phyloP scores from a whole-genome alignment of 1,140 invertebrate genomes.

The Vollenhovia emeryi region DNA sequence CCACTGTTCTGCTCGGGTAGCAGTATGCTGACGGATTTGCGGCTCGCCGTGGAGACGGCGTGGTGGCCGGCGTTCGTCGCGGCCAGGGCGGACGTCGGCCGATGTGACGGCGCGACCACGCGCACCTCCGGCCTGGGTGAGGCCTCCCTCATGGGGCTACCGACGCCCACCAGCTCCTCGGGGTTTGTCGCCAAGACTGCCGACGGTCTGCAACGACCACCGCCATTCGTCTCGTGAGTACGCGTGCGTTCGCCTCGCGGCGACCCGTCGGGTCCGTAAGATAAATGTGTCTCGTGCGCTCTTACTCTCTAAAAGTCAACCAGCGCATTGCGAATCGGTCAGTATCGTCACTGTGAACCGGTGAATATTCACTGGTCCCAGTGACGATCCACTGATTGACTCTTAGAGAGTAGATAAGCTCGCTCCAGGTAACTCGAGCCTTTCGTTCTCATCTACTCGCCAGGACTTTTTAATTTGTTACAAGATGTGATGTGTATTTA shows the following conservation, averaged over 20 bases:
- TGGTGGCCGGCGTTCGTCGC: conserved; percentile 42
- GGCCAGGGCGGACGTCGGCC: conserved; percentile 68
- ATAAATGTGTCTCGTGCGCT: background rate
- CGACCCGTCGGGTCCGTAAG: background rate
- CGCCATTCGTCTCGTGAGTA: conserved; percentile 5
- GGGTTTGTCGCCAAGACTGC: conserved; percentile 59
- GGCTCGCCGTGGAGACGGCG: conserved; percentile 64
- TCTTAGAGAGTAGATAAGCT: too few relatives aligned
- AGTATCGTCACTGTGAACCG: too few relatives aligned
- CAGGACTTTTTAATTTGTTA: too few relatives aligned
- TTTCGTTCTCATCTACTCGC: too few relatives aligned
- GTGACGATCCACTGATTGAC: too few relatives aligned
- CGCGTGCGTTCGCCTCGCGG: background rate
- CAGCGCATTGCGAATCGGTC: too few relatives aligned
- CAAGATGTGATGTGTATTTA: too few relatives aligned
- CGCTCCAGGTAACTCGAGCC: too few relatives aligned
- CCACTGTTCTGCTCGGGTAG: conserved; percentile 80
- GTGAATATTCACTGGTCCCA: too few relatives aligned
- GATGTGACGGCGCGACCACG: conserved; percentile 80
- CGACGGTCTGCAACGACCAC: conserved; percentile 69
- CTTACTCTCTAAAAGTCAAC: too few relatives aligned
- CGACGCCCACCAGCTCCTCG: conserved; percentile 72
- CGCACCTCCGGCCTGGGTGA: conserved; percentile 80
- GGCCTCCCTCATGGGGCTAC: conserved; percentile 75
- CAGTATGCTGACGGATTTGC: conserved; percentile 84